Conservation (phyloP, 2,797 vertebrate species). For the Pygocentrus nattereri region DNA sequence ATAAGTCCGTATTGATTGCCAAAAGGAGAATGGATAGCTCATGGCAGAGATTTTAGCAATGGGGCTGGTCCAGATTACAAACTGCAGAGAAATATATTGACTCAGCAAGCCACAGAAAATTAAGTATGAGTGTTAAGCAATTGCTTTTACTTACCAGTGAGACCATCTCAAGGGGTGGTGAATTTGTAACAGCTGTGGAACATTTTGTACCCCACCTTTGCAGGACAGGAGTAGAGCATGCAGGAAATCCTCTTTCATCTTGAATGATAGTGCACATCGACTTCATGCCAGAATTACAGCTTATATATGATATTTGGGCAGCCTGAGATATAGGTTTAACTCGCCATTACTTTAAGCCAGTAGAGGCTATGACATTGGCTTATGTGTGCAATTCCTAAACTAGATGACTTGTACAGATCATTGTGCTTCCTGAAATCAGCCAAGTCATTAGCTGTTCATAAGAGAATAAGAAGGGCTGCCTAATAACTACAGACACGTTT, state of each 20-base stretch:
- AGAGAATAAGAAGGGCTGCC: conserved; percentile 25
- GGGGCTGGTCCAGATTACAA: conserved; percentile 68
- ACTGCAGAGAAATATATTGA: conserved; percentile 51
- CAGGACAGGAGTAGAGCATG: conserved; percentile 25
- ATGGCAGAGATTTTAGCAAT: conserved; percentile 58
- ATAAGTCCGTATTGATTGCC: conserved; percentile 50
- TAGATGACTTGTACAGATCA: conserved; percentile 12
- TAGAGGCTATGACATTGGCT: neutral
- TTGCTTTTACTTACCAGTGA: conserved; percentile 56
- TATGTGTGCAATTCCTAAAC: conserved; percentile 9
- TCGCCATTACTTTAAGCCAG: conserved; percentile 18
- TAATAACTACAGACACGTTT: conserved; percentile 36
- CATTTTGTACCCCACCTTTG: conserved; percentile 40
- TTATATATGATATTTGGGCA: conserved; percentile 34
- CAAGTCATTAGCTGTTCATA: conserved; percentile 49
- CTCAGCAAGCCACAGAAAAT: conserved; percentile 64
- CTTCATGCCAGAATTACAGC: conserved; percentile 32
- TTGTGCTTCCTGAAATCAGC: conserved; percentile 36
- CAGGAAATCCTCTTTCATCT: conserved; percentile 21
- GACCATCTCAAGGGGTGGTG: conserved; percentile 46
- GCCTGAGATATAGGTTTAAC: conserved; percentile 30
- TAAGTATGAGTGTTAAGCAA: conserved; percentile 57
- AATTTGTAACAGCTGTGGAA: neutral
- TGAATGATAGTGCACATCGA: conserved; percentile 39
- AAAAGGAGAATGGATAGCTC: conserved; percentile 64